Conservation (phyloP, 2,888 invertebrate species). For the Microctonus brassicae region DNA sequence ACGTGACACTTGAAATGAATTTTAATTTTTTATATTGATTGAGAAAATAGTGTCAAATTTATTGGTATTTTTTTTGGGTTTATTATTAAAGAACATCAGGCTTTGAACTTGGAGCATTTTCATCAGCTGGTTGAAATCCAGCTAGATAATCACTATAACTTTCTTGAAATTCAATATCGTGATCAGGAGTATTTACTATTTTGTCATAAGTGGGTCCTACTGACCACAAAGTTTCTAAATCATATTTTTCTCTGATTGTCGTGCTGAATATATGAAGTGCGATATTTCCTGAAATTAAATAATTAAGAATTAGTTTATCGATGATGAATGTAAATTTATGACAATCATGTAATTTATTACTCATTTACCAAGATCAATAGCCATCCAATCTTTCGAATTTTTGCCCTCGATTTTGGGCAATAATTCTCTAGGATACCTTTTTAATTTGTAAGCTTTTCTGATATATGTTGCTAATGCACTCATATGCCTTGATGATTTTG, state of each 20-base stretch:
- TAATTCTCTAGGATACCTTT: constrained; percentile 74
- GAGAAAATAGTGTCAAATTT: too few species aligned
- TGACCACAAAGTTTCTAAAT: constrained; percentile 93
- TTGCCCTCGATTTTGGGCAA: constrained; percentile 85
- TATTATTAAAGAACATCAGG: background rate
- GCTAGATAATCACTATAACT: constrained; percentile 77
- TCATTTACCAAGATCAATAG: constrained; percentile 85
- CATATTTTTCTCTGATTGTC: constrained; percentile 79
- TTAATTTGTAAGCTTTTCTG: constrained; percentile 82
- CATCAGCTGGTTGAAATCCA: constrained; percentile 75
- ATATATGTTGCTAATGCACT: constrained; percentile 82
- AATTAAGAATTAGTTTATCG: background rate
- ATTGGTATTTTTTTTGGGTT: background rate
- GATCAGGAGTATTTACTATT: constrained; percentile 74
- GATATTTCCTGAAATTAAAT: constrained; percentile 83
- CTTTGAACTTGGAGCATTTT: constrained; percentile 23
- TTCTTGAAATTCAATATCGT: constrained; percentile 76
- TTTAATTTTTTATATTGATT: background rate
- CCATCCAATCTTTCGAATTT: constrained; percentile 86
- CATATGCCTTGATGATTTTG: constrained; percentile 82
- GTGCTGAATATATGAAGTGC: constrained; percentile 88
- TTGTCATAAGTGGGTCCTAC: constrained; percentile 87
- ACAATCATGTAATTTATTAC: background rate
- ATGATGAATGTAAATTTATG: background rate
- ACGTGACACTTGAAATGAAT: background rate